Conservation (phyloP, 2,113 vertebrate species). For the Enhydra lutris region DNA sequence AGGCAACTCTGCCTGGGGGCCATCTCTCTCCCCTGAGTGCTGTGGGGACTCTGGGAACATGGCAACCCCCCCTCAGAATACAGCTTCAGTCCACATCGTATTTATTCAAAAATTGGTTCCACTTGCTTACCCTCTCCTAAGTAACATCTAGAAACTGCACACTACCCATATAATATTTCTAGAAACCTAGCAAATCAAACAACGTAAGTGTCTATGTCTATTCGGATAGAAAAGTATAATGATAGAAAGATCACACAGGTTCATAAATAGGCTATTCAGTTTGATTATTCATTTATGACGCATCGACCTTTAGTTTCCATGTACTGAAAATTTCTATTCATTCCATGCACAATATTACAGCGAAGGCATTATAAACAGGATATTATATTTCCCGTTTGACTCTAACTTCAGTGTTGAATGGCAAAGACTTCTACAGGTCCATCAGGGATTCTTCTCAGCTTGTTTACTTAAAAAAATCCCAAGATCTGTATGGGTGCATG, state of each 20-base stretch:
- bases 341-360: background rate
- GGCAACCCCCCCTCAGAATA: background rate
- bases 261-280: background rate
- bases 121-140: background rate
- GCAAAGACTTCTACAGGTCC: background rate
- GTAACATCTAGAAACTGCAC: background rate
- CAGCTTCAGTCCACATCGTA: background rate
- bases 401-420: background rate
- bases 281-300: background rate
- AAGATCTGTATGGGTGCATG: background rate
- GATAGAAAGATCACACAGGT: background rate
- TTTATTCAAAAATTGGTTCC: background rate
- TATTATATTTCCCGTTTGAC: background rate
- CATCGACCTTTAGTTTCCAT: background rate
- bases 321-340: background rate
- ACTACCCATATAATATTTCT: background rate
- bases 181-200: background rate
- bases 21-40: background rate
- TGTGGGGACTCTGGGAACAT: background rate
- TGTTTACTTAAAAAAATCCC: background rate
- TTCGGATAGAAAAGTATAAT: background rate
- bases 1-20: background rate
- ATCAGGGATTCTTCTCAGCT: background rate
- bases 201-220: background rate
- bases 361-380: background rate